A percentile compares a stretch with the other conserved stretches of the same genome.
Conservation (phyloP, 2,888 invertebrate species). For the Perizoma affinitatum region DNA sequence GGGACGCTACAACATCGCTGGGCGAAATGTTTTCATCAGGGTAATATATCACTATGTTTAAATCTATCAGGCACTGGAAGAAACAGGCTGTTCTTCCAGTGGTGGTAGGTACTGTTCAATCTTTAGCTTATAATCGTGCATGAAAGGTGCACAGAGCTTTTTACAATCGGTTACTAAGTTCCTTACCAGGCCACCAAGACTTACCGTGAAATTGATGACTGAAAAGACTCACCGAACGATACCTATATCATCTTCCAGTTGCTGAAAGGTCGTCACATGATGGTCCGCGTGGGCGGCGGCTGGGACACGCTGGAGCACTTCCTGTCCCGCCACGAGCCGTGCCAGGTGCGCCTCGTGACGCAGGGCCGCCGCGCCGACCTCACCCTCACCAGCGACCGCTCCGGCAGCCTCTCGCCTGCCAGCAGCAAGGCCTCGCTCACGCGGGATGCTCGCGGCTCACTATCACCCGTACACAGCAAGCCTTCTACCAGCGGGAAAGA, state of each 20-base stretch:
- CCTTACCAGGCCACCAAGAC: no score
- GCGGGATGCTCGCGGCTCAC: conserved; percentile 51
- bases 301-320: conserved; percentile 98
- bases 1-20: conserved; percentile 94
- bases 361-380: conserved; percentile 59
- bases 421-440: conserved; percentile 54
- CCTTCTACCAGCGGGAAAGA: conserved; percentile 38
- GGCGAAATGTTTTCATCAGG: conserved; percentile 93
- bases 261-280: conserved; percentile 96
- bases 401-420: conserved; percentile 48
- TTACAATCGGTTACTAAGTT: no score
- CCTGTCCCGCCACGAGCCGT: conserved; percentile 93
- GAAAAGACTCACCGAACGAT: no score
- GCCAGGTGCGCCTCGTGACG: conserved; percentile 87
- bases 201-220: no score
- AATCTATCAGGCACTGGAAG: no score
- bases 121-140: no score
- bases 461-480: conserved; percentile 51
- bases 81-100: no score
- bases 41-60: conserved; percentile 74
- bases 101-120: no score
- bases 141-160: no score
- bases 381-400: conserved; percentile 29
- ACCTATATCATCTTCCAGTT: conserved; percentile 81
- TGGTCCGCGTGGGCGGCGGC: conserved; percentile 97